Conservation (phyloP, 1,140 invertebrate species). For the Choristoneura fumiferana region DNA sequence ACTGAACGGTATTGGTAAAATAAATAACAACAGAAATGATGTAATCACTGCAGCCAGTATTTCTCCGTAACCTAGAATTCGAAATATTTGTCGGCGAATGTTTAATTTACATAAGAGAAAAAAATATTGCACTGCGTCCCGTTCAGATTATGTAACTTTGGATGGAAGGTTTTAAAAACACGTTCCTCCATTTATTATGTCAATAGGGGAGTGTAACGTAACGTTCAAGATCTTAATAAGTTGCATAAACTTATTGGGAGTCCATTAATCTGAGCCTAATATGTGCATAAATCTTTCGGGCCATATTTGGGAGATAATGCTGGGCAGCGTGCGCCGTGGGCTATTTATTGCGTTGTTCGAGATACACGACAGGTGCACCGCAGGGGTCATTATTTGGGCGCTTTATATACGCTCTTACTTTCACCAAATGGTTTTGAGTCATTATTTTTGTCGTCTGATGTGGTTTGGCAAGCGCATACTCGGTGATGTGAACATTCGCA, state of each 20-base stretch:
- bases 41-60: constrained; percentile 22
- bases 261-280: constrained; percentile 2
- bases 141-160: constrained; percentile 23
- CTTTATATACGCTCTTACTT: constrained; percentile 62
- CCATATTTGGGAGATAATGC: constrained; percentile 11
- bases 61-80: constrained; percentile 18
- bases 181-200: constrained; percentile 24
- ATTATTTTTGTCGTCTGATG: constrained; percentile 32
- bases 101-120: constrained; percentile 39
- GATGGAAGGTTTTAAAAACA: constrained; percentile 24
- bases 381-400: constrained; percentile 42
- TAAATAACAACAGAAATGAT: constrained; percentile 25
- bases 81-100: constrained; percentile 17
- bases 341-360: constrained; percentile 4
- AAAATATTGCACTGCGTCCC: constrained; percentile 12
- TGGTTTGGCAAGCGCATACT: neutral
- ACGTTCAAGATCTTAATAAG: constrained; percentile 13
- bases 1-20: constrained; percentile 30
- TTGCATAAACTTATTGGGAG: neutral
- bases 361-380: constrained; percentile 36
- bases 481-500: constrained; percentile 3
- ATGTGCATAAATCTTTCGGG: neutral
- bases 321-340: constrained; percentile 14
- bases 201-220: constrained; percentile 4
- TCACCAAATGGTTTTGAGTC: constrained; percentile 40